phyloP scores from a whole-genome alignment of 2,888 invertebrate species.

The Zeuzera pyrina region DNA sequence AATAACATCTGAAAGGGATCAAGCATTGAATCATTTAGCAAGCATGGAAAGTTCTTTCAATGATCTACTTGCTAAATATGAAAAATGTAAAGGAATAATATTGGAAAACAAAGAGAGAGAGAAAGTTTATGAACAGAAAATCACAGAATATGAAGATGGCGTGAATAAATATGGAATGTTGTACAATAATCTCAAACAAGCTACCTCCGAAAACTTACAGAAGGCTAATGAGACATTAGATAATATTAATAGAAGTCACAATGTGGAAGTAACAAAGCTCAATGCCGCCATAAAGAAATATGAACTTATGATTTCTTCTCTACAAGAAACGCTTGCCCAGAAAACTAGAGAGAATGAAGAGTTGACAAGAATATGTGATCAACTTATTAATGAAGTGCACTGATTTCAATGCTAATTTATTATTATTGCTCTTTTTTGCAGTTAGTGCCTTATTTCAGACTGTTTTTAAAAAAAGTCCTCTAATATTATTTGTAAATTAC shows the following conservation, averaged over 20 bases:
- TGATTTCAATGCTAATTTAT: constrained; percentile 18
- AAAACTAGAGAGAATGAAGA: constrained; percentile 92
- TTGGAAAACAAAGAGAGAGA: constrained; percentile 73
- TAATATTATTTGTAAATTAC: constrained; percentile 17
- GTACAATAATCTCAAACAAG: constrained; percentile 86
- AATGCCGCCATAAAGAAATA: constrained; percentile 90
- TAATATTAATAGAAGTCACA: constrained; percentile 78
- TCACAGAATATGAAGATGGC: constrained; percentile 78
- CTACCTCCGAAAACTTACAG: constrained; percentile 87
- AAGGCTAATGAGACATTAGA: constrained; percentile 85
- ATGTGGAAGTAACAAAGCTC: constrained; percentile 84
- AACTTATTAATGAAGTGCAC: constrained; percentile 79
- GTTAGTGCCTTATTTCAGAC: constrained; percentile 14
- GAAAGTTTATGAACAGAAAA: constrained; percentile 77
- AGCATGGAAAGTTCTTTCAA: constrained; percentile 77
- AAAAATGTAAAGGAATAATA: constrained; percentile 75
- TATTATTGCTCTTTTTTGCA: constrained; percentile 7
- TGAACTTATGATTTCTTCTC: constrained; percentile 87
- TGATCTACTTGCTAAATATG: constrained; percentile 74
- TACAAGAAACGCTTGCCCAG: constrained; percentile 87
- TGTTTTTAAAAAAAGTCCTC: too few relatives aligned
- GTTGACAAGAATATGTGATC: constrained; percentile 92
- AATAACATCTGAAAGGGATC: constrained; percentile 69
- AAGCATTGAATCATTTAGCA: constrained; percentile 71
- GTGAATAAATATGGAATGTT: constrained; percentile 83